These are phyloP conservation scores for Brachyrhaphis roseni DNA, from an alignment of 2,797 vertebrate species.

Conservation along the genomic window DNA sequence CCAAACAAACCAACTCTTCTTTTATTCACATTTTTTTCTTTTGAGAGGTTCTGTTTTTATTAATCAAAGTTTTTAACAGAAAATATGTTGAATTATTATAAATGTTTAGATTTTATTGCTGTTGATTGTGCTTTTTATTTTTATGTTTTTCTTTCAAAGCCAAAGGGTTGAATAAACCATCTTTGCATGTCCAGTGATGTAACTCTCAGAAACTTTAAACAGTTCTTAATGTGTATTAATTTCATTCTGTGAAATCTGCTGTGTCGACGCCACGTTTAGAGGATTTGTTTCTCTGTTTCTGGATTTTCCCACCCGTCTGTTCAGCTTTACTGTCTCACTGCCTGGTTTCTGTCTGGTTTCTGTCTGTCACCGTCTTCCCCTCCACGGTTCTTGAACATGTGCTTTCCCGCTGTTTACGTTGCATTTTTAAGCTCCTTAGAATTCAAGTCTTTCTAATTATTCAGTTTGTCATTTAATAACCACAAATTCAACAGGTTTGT, in stretches of 20 bases:
- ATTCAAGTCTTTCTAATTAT: constrained; percentile 5
- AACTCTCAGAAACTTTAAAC: neutral
- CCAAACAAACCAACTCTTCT: neutral
- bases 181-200: neutral
- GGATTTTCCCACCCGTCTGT: constrained; percentile 50
- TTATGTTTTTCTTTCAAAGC: neutral
- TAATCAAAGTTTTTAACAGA: neutral
- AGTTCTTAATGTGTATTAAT: neutral
- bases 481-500: neutral
- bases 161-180: neutral
- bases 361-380: constrained; percentile 36
- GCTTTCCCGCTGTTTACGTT: constrained; percentile 56
- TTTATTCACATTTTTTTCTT: neutral
- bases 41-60: neutral
- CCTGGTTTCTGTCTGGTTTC: constrained; percentile 33
- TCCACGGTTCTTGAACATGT: constrained; percentile 42
- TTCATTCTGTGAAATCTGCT: constrained; percentile 28
- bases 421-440: constrained; percentile 37
- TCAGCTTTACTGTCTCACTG: constrained; percentile 45
- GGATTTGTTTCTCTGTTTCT: constrained; percentile 40
- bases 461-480: neutral
- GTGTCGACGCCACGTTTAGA: constrained; percentile 31
- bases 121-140: neutral
- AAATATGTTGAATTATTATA: neutral
- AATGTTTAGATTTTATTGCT: neutral